A percentile compares a stretch with the other conserved stretches of the same genome.
Evolutionary conservation across 1,140 invertebrate species (phyloP).

Genomic region (Acromyrmex echinatior): DNA sequence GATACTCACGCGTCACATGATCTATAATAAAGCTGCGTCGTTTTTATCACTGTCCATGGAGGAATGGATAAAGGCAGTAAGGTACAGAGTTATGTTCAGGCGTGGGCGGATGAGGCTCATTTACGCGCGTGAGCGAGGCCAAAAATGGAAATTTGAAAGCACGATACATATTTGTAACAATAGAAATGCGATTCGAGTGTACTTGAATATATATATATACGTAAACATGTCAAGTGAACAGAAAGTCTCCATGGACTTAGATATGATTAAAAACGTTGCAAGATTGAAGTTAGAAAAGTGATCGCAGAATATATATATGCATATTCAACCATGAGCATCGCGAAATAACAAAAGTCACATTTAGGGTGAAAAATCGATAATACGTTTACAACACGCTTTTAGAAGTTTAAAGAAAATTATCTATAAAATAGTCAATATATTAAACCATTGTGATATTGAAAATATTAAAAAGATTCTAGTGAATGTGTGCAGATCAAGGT

Average conservation of each 20-base stretch:
- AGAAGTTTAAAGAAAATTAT: slow-evolving; percentile 62
- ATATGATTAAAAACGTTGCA: background rate
- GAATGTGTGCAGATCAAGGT: slow-evolving; percentile 50
- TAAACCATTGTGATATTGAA: slow-evolving; percentile 75
- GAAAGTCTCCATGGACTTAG: too few relatives aligned
- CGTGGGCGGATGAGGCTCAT: slow-evolving; percentile 39
- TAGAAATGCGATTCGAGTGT: slow-evolving; percentile 47
- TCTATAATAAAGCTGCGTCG: slow-evolving; percentile 72
- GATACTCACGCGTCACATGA: slow-evolving; percentile 73
- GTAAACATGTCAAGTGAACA: background rate
- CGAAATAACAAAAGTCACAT: background rate
- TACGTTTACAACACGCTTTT: slow-evolving; percentile 22
- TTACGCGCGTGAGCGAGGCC: slow-evolving; percentile 19
- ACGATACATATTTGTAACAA: slow-evolving; percentile 42
- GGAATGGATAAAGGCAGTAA: slow-evolving; percentile 38
- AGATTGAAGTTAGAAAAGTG: slow-evolving; percentile 50
- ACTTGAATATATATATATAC: background rate
- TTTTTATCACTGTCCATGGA: slow-evolving; percentile 80
- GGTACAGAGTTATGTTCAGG: background rate
- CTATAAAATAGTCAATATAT: slow-evolving; percentile 75
- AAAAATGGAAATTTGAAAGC: slow-evolving; percentile 64
- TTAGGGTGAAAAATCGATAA: slow-evolving; percentile 15
- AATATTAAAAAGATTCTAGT: slow-evolving; percentile 45
- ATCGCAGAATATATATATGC: slow-evolving; percentile 24
- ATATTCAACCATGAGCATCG: background rate